Base-by-base conservation (phyloP, 2,888 invertebrate species). In the Galerucella calmariensis region DNA sequence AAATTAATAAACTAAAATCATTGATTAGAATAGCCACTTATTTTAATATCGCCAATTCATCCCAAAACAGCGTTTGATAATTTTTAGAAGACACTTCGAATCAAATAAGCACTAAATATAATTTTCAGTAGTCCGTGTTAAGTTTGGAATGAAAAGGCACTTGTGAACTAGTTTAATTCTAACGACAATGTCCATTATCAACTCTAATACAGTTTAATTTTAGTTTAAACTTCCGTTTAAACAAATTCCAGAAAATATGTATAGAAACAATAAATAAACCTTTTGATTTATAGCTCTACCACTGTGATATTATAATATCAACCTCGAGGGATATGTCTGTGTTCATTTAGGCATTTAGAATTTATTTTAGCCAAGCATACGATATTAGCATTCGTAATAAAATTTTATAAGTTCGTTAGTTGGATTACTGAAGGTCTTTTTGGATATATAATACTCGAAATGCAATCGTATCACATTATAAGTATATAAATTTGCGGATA, bases 371-470 rank as follows among this genome's bases (percentile, higher is more conserved):
- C 75, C 73, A 78, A 75, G 77, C 78, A 78, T 79, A 79, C 78
- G 76, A 78, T 77, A 81, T 81, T 81, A 79, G 81, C 81, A 80
- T 81, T 80, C 77, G 75, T 77, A 80, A 80, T 81, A 81, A 81
- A 81, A 80, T 80, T 81, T 81, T 78, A 80, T 79, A 67, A 75
- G 72, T 75, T 72, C 72, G 69, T 59, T 75, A 72, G 72, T 75
- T 72, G 75, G 61, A 75, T 67, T 72, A 67, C 70, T 67, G 73
- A 75, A 75, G 68, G 75, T 75, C 75, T 71, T 75, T 75, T 69
- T 73, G 63, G 69, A 76, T 72, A 76, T 76, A 76, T 73, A 73
- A 76, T 75, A 75, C 76, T 58, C 51, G 63, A 68, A 76, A 73
- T 76, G 71, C 76, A 71, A 76, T 73, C 71, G 62, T 71, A 75